Evolutionary conservation across 2,888 invertebrate species (phyloP).

Genomic region (Nipponacmea schrenckii): DNA sequence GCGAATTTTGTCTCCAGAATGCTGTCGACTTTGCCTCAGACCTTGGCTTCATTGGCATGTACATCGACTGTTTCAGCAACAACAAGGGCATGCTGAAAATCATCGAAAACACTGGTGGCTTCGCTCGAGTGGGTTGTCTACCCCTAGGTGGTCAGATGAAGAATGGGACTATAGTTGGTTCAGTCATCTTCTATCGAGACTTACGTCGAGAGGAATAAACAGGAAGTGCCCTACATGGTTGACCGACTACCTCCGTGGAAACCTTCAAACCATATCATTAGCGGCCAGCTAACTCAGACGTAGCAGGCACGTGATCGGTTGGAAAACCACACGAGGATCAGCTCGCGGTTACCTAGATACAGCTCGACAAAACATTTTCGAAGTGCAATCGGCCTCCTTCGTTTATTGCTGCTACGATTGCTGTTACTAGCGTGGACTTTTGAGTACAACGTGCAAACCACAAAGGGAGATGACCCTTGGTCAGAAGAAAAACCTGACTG

Average conservation of each 20-base stretch:
- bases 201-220: slow-evolving; percentile 10
- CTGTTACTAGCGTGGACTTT: too few species aligned
- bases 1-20: slow-evolving; percentile 37
- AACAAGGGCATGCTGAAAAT: slow-evolving; percentile 37
- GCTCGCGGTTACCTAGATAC: not conserved
- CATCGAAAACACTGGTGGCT: slow-evolving; percentile 31
- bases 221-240: not conserved
- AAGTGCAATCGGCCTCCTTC: not conserved
- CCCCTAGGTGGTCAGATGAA: slow-evolving; percentile 35
- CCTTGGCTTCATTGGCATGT: slow-evolving; percentile 40
- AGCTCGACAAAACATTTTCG: not conserved
- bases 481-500: too few species aligned
- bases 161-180: slow-evolving; percentile 29
- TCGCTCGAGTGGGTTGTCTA: slow-evolving; percentile 32
- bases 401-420: not conserved
- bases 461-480: too few species aligned
- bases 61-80: slow-evolving; percentile 38
- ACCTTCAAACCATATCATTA: too few species aligned
- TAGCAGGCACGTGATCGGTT: not conserved
- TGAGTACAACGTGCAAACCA: too few species aligned
- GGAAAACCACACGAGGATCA: not conserved
- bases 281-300: too few species aligned
- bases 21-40: slow-evolving; percentile 34
- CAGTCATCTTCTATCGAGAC: slow-evolving; percentile 33
- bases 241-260: too few species aligned